Base-by-base conservation (phyloP, 2,113 vertebrate genomes). In the Nyctereutes procyonoides region DNA sequence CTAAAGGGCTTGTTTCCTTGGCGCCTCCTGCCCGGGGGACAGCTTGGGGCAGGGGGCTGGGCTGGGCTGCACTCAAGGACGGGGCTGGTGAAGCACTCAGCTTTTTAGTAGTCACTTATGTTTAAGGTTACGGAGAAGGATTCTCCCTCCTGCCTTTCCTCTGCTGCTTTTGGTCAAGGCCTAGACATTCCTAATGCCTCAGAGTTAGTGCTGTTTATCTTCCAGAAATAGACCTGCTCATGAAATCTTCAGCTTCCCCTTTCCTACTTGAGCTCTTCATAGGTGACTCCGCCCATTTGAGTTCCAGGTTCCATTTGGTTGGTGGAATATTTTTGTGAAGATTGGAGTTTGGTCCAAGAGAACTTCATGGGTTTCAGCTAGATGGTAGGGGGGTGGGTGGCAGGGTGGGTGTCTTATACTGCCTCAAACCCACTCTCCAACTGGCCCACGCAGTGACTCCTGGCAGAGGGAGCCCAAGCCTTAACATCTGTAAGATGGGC, bases 401-500 rank as follows among this genome's bases (percentile, higher is more conserved):
- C 24, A 16, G 0, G 0, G n/a, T 77, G 2, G 14, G 20, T 1
- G 2, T 38, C 35, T 5, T 5, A 19, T 26, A 15, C 32, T 0
- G 4, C 67, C 81, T 32, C 74, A 98, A 95, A 97, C 38, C 84
- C 85, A 48, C 87, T 16, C 76, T 90, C 74, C 81, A 95, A 97
- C 96, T 35, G 95, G 97, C 96, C 96, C 87, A 93, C 24, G 56
- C 79, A 96, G 97, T 96, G 96, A 94, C 97, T 98, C 87, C 96
- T 85, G 96, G 96, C 79, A 86, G 98, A 97, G 96, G 85, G 14
- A 97, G 93, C 98, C 98, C 96, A 97, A 98, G 97, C 97, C 97
- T 97, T 96, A 96, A 95, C 98, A 98, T 98, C 97, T 98, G 98
- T 98, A 97, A 98, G 98, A 98, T 98, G 98, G 98, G 98, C 98